A percentile compares a stretch with the other conserved stretches of the same genome.
Conservation (phyloP, 1,140 invertebrate species). For the Brachionus asplanchnoidis region DNA sequence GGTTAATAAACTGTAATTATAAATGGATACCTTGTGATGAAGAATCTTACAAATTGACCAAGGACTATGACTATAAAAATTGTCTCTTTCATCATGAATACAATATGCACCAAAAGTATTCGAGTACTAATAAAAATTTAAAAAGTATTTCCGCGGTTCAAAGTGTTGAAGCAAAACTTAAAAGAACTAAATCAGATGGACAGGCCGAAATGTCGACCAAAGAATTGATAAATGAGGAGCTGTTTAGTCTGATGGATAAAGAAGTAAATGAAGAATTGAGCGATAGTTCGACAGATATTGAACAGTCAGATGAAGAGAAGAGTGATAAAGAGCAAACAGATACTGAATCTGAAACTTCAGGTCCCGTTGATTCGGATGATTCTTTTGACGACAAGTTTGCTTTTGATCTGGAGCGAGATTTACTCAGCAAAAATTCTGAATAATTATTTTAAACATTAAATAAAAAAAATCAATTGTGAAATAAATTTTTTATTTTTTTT, state of each 20-base stretch:
- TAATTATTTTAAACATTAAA: background rate
- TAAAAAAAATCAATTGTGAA: background rate
- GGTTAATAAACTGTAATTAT: constrained; percentile 41
- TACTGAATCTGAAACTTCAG: background rate
- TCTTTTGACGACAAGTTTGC: constrained; percentile 11
- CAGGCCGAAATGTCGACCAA: background rate
- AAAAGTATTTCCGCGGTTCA: background rate
- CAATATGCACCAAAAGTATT: constrained; percentile 41
- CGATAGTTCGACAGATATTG: background rate
- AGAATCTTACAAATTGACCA: constrained; percentile 33
- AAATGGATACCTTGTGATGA: constrained; percentile 14
- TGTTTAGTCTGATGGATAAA: constrained; percentile 25
- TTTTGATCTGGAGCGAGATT: constrained; percentile 10
- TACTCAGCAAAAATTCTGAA: constrained; percentile 13
- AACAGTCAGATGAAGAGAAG: background rate
- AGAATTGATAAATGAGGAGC: constrained; percentile 15
- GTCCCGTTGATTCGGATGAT: background rate
- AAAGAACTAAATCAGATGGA: background rate
- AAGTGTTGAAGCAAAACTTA: background rate
- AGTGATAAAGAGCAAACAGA: background rate
- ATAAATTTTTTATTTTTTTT: background rate
- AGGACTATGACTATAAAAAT: constrained; percentile 39
- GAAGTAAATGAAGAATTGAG: constrained; percentile 15
- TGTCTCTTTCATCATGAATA: constrained; percentile 39
- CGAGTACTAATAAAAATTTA: background rate